Conservation (phyloP, 2,797 vertebrate genomes). For the Pelochelys cantorii region DNA sequence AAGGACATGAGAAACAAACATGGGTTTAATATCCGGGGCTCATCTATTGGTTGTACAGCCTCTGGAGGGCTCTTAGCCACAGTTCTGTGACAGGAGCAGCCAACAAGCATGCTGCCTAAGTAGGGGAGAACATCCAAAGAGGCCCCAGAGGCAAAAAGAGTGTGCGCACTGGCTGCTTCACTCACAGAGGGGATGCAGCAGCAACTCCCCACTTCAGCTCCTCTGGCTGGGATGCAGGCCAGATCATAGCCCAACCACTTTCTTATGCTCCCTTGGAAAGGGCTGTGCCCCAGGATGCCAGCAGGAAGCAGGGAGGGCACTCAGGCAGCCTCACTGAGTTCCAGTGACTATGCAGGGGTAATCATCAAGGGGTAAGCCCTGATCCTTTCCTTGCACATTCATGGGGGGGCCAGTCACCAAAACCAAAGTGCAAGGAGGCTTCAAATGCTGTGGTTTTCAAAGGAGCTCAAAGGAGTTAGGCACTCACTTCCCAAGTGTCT, state of each 20-base stretch:
- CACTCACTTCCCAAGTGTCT: no score
- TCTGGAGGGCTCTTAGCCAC: background rate
- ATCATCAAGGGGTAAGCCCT: no score
- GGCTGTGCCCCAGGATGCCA: background rate
- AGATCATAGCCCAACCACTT: background rate
- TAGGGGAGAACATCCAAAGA: background rate
- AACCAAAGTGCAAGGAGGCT: no score
- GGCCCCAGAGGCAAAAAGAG: background rate
- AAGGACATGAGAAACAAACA: background rate
- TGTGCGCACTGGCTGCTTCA: background rate
- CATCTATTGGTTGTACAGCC: fast-evolving
- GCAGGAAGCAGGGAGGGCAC: no score
- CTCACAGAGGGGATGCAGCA: background rate
- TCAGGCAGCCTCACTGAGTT: no score
- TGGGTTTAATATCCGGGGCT: background rate
- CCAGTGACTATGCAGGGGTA: no score
- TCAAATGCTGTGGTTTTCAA: no score
- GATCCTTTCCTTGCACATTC: no score
- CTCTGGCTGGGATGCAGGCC: background rate
- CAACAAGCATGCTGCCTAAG: background rate
- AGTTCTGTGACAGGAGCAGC: background rate
- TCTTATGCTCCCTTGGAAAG: background rate
- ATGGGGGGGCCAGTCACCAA: no score
- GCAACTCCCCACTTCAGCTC: background rate
- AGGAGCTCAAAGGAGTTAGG: no score